Percentiles rank a stretch among this genome's conserved stretches.
Conservation (phyloP, 2,888 invertebrate species). For the Trachelus iudaicus region DNA sequence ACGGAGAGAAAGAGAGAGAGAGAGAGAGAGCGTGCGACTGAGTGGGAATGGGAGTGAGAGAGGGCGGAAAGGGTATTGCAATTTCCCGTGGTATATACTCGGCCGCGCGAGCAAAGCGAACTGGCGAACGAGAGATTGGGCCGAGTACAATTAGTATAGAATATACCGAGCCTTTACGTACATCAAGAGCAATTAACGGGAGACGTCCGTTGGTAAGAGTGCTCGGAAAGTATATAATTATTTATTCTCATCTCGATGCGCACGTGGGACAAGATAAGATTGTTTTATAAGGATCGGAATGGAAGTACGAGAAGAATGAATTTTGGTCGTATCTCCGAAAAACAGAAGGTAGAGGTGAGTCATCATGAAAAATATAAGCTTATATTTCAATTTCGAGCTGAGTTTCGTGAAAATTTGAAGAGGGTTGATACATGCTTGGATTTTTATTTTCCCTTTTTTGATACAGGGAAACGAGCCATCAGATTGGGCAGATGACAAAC, state of each 20-base stretch:
- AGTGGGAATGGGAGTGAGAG: not conserved
- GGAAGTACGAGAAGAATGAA: not conserved
- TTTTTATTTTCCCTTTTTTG: not conserved
- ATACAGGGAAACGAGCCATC: not conserved
- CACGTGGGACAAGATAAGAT: not conserved
- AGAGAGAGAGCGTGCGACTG: not conserved
- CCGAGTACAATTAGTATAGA: conserved; percentile 24
- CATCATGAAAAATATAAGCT: not conserved
- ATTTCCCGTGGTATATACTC: conserved; percentile 13
- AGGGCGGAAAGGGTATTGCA: conserved; percentile 15
- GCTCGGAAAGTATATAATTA: not conserved
- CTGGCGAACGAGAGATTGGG: conserved; percentile 21
- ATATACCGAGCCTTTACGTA: conserved; percentile 7
- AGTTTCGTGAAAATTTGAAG: not conserved
- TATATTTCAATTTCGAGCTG: not conserved
- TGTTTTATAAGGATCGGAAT: not conserved
- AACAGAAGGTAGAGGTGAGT: not conserved
- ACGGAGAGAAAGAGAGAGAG: conserved; percentile 5
- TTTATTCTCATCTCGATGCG: not conserved
- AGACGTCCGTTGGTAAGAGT: not conserved
- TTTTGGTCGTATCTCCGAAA: not conserved
- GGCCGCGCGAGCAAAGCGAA: conserved; percentile 10
- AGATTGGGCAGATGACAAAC: conserved; percentile 13
- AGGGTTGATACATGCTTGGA: not conserved
- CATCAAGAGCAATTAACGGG: conserved; percentile 12